Conservation (phyloP, 2,797 vertebrate genomes). For the Spheniscus humboldti region DNA sequence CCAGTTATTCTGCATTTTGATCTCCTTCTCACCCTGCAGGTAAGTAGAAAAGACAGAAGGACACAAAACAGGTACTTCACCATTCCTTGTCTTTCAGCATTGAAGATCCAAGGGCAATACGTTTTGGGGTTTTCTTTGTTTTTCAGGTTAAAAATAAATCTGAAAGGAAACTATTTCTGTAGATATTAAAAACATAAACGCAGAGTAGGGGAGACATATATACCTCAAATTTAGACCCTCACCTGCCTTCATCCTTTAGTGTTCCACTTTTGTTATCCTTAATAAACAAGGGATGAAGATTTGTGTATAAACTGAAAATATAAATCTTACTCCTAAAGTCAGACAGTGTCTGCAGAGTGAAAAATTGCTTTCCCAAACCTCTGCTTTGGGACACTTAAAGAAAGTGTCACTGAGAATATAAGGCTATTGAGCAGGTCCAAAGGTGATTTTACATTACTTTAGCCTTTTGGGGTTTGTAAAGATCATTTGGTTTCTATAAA, state of each 20-base stretch:
- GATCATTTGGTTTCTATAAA: neutral
- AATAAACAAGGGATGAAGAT: neutral
- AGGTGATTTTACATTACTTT: neutral
- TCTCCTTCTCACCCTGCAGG: neutral
- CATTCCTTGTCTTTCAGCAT: neutral
- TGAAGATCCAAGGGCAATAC: neutral
- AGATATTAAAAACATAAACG: neutral
- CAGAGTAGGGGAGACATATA: neutral
- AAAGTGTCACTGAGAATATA: neutral
- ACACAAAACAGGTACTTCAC: neutral
- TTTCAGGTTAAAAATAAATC: neutral
- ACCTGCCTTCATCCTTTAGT: neutral
- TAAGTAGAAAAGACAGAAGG: neutral
- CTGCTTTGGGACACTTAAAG: neutral
- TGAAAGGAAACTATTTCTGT: neutral
- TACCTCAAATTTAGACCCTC: neutral
- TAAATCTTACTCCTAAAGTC: neutral
- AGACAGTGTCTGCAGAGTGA: neutral
- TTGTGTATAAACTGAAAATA: neutral
- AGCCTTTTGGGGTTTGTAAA: neutral
- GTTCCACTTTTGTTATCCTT: neutral
- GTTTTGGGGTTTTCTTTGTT: neutral
- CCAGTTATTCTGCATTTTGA: neutral
- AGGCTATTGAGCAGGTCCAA: neutral
- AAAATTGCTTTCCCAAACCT: neutral